Conservation (phyloP, 2,113 vertebrate genomes). For the Otis tarda region DNA sequence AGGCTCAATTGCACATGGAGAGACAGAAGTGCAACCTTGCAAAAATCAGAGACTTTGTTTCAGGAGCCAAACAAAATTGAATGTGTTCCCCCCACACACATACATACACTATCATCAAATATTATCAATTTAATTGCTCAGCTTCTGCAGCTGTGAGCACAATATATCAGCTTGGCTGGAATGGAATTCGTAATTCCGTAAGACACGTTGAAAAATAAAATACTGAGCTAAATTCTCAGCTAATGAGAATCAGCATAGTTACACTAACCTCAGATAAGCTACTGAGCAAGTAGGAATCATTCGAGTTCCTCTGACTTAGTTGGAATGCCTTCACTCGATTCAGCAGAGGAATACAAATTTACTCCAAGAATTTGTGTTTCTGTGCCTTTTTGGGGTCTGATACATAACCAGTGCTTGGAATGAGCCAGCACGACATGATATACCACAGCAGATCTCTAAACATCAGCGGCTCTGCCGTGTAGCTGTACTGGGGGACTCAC, state of each 20-base stretch:
- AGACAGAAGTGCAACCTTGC: slow-evolving; percentile 52
- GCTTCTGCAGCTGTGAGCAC: slow-evolving; percentile 56
- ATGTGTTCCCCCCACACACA: slow-evolving; percentile 43
- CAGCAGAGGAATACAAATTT: slow-evolving; percentile 45
- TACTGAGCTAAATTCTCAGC: slow-evolving; percentile 33
- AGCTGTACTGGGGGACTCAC: background rate
- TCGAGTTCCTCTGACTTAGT: slow-evolving; percentile 48
- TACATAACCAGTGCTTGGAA: background rate
- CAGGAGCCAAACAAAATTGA: slow-evolving; percentile 53
- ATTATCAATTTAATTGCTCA: slow-evolving; percentile 67
- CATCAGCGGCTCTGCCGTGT: background rate
- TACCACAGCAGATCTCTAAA: background rate
- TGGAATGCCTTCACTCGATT: slow-evolving; percentile 54
- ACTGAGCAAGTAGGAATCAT: slow-evolving; percentile 32
- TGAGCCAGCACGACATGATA: background rate
- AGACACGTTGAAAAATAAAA: slow-evolving; percentile 6
- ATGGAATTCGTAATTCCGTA: slow-evolving; percentile 38
- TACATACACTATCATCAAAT: slow-evolving; percentile 54
- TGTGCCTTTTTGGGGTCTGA: slow-evolving; percentile 23
- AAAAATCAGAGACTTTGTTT: slow-evolving; percentile 63
- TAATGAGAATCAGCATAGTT: slow-evolving; percentile 59
- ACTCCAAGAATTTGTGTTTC: slow-evolving; percentile 31
- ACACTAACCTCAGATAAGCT: slow-evolving; percentile 56
- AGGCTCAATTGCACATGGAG: slow-evolving; percentile 25
- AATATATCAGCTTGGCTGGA: slow-evolving; percentile 53